These are phyloP conservation scores for Corythornis madagascariensis DNA, from an alignment of 2,113 vertebrate genomes.

Conservation along the genomic window DNA sequence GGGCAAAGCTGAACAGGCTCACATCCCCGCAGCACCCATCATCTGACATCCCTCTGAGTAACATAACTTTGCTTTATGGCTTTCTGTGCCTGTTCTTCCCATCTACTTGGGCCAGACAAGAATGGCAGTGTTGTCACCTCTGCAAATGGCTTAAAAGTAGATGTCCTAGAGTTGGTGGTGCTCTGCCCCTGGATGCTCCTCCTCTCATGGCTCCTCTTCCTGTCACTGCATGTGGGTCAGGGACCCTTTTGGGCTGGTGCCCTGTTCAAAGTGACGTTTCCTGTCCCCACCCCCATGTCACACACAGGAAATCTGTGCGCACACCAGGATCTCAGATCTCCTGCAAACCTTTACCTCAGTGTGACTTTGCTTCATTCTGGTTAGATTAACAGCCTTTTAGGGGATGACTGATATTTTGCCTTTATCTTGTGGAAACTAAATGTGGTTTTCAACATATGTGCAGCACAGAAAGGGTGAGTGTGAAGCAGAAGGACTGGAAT, in stretches of 20 bases:
- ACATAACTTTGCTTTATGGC: not conserved
- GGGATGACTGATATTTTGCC: not conserved
- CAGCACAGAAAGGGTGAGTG: not conserved
- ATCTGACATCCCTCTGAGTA: not conserved
- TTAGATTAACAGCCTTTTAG: not conserved
- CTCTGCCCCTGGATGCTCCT: not conserved
- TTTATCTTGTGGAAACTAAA: not conserved
- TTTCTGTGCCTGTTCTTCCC: not conserved
- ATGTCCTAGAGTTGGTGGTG: not conserved
- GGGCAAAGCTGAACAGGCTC: not conserved
- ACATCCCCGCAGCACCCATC: not conserved
- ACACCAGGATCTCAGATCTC: not conserved
- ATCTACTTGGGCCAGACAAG: not conserved
- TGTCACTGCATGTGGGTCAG: accelerated
- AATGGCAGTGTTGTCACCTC: accelerated
- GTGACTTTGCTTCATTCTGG: not conserved
- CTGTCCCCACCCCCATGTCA: not conserved
- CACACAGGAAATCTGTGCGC: conserved; percentile 11
- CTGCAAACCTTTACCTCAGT: not conserved
- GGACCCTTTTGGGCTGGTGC: not conserved
- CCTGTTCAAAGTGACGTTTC: accelerated
- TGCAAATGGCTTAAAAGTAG: not conserved
- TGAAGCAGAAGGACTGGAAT: not conserved
- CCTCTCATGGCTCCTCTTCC: not conserved
- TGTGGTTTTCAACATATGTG: not conserved